phyloP scores from a whole-genome alignment of 2,888 invertebrate genomes.

The Entomobrya proxima region DNA sequence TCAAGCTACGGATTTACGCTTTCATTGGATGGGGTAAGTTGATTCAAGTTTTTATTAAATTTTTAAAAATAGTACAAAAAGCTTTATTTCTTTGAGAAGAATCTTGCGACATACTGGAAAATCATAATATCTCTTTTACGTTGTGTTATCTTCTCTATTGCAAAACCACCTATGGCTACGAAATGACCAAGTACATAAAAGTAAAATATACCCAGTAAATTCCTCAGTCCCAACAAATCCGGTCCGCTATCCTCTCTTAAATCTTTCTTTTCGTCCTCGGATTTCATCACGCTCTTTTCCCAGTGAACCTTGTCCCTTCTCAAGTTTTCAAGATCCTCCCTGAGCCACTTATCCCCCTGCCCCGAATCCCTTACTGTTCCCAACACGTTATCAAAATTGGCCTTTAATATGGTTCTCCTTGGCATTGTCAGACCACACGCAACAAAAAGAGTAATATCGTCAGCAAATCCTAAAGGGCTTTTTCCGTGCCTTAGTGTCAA shows the following conservation, averaged over 20 bases:
- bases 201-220: background rate
- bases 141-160: background rate
- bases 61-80: too few species aligned
- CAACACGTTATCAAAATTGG: background rate
- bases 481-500: constrained; percentile 26
- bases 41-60: background rate
- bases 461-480: constrained; percentile 46
- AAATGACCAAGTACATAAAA: background rate
- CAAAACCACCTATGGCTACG: background rate
- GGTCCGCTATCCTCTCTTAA: too few species aligned
- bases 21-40: constrained; percentile 92
- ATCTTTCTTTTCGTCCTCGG: background rate
- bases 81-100: too few species aligned
- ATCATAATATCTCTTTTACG: too few species aligned
- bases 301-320: background rate
- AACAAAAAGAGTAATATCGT: constrained; percentile 40
- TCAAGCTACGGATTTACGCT: constrained; percentile 88
- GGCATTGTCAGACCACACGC: background rate
- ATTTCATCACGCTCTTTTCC: background rate
- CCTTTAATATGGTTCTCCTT: background rate
- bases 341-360: background rate
- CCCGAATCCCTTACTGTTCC: background rate
- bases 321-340: background rate
- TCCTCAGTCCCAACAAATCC: background rate
- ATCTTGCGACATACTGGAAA: too few species aligned